These are phyloP conservation scores for Coptodon rendalli DNA, from an alignment of 2,113 vertebrate species.

Conservation along the genomic window DNA sequence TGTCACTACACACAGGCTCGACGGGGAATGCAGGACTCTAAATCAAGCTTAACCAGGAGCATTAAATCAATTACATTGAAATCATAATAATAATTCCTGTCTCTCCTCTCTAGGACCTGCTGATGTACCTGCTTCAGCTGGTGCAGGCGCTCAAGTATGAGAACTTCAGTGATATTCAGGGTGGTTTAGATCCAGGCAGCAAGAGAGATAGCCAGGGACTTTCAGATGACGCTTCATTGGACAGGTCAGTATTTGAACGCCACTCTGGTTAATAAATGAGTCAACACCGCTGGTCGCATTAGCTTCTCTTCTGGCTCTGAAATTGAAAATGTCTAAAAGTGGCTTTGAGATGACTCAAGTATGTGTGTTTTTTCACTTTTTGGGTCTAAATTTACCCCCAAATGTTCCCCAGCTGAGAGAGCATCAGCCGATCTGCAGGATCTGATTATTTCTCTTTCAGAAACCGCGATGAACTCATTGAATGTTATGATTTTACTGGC, in stretches of 20 bases:
- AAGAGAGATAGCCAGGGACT: slow-evolving; percentile 87
- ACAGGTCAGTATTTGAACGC: slow-evolving; percentile 76
- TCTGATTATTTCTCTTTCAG: slow-evolving; percentile 47
- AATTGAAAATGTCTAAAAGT: neutral
- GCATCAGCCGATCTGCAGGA: neutral
- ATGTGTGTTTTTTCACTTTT: neutral
- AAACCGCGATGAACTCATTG: neutral
- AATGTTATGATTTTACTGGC: slow-evolving; percentile 16
- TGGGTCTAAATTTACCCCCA: slow-evolving; percentile 25
- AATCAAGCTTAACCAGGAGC: neutral
- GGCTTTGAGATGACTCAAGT: neutral
- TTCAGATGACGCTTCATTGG: slow-evolving; percentile 78
- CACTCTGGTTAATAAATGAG: neutral
- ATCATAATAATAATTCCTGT: neutral
- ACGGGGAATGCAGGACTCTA: neutral
- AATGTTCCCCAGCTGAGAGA: neutral
- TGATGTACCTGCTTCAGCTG: slow-evolving; percentile 97
- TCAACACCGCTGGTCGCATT: neutral
- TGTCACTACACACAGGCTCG: neutral
- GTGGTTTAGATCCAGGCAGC: slow-evolving; percentile 85
- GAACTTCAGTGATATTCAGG: slow-evolving; percentile 93
- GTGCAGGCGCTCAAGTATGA: slow-evolving; percentile 97
- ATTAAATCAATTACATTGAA: neutral
- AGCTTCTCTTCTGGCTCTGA: neutral
- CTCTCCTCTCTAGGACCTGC: slow-evolving; percentile 78